Evolutionary conservation across 2,797 vertebrate species (phyloP), one percentile per base, ranked within the genome.

Genomic region (Crypturellus tataupa): DNA sequence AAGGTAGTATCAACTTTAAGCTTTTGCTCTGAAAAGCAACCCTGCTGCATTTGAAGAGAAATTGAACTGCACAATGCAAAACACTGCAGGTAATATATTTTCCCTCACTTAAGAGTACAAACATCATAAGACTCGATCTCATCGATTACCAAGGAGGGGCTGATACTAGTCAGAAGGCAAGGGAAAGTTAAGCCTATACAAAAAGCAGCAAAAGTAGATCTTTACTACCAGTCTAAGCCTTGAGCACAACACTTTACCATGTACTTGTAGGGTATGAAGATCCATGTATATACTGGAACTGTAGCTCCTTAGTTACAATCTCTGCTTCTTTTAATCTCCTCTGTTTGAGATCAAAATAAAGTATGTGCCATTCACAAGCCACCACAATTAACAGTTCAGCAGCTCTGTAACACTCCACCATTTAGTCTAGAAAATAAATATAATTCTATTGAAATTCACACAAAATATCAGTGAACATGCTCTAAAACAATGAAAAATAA

Each of bases 61-160:
- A 81, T 37, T 59, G 27, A 89, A 79, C 49, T 16, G 24, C 27
- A 73, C 27, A 20, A 19, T 63, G 49, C 24, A 75, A 27, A 92
- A 46, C 0, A 1, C 17, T 9, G 53, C 29, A 83, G 31, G 58
- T 49, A n/a, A 46, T 25, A 14, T 53, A 68, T 75, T 67, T 42
- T 6, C 35, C 18, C 15, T 94, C 42, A 12, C 6, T 59, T 44
- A 42, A 40, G 14, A 84, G 40, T 21, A 53, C 12, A 24, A 65
- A 78, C 11, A 56, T 4, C 1, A 5, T 85, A 77, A 55, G 35
- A 83, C 8, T 7, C 0, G 0, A 47, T 33, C 25, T 77, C 13
- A n/a, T 3, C 9, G 72, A 7, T 64, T 72, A 71, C 13, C 49
- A 67, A 15, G 29, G 55, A 80, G 3, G 44, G n/a, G 72, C 7